Evolutionary conservation across 2,113 vertebrate genomes (phyloP).

Genomic region (human): DNA sequence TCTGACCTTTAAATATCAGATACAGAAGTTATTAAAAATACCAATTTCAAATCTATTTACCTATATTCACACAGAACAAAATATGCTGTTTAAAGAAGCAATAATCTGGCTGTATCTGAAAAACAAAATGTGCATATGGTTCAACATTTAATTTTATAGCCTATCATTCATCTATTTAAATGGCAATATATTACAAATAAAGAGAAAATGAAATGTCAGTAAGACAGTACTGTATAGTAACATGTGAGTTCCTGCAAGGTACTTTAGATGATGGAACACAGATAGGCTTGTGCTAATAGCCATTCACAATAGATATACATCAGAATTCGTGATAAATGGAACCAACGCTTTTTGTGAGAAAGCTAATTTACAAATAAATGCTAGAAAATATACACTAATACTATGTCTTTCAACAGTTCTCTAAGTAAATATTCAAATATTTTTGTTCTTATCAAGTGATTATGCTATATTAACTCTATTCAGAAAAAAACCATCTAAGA

Average conservation of each 20-base stretch:
- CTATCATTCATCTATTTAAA: background rate
- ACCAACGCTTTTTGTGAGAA: constrained; percentile 21
- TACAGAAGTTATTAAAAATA: background rate
- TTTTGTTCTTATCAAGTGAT: background rate
- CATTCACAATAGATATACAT: constrained; percentile 62
- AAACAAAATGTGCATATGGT: background rate
- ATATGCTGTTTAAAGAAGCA: background rate
- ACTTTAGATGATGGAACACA: constrained; percentile 42
- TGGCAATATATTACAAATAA: background rate
- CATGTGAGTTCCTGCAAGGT: background rate
- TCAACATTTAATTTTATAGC: background rate
- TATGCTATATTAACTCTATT: background rate
- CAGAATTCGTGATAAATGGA: constrained; percentile 65
- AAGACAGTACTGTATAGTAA: background rate
- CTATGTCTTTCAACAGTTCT: background rate
- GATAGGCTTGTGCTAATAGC: constrained; percentile 45
- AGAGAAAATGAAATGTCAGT: constrained; percentile 49
- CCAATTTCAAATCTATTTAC: background rate
- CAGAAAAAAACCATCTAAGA: background rate
- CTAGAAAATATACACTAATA: constrained; percentile 44
- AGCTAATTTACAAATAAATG: constrained; percentile 42
- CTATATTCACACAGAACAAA: background rate
- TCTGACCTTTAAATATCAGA: background rate
- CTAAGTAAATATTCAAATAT: constrained; percentile 5
- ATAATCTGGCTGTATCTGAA: background rate